Evolutionary conservation across 1,140 invertebrate genomes (phyloP), one percentile per base, ranked within the genome.

Genomic region (Zaprionus vittiger): DNA sequence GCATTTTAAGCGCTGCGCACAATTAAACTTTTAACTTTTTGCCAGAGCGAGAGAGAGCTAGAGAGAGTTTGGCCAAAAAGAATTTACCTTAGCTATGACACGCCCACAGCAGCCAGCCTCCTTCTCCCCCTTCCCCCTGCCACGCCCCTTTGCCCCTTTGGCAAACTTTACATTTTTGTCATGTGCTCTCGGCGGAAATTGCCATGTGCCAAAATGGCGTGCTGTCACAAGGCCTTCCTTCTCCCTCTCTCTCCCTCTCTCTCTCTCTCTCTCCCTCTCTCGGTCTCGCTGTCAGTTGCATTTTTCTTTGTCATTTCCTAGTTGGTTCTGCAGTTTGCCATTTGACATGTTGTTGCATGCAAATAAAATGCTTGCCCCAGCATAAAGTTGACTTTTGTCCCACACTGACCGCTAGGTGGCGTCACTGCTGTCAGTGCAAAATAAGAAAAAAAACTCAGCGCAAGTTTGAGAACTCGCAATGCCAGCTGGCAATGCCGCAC

Each of bases 11-110:
- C 80, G 85, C 82, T 90, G 81, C 77, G 81, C 85, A 90, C 85
- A 90, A 90, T 90, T 90, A 90, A 90, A 90, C 85, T 90, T 90
- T 90, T 85, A 90, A 90, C 85, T 90, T 89, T 89, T 82, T 84
- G 81, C 56, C 56, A 75, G 28, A 7, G n/a, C 6, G 2, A 4
- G 56, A 73, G 69, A 47, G n/a, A 17, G 15, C 2, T 0, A n/a
- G 15, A 2, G n/a, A 7, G 56, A 73, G 84, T 90, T 90, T 66
- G 47, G 44, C 64, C 64, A 56, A 68, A 83, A 86, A 81, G 80
- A 82, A 80, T 76, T 83, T 60, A 11, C 37, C 62, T 71, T 59
- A 66, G 67, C 66, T 71, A 64, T 38, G 60, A 52, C 68, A 64
- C 52, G 52, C 59, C 59, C 55, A 24, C 49, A 22, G 12, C 38